These are phyloP conservation scores for Prietella phreatophila DNA, from an alignment of 2,113 vertebrate genomes.

Conservation along the genomic window DNA sequence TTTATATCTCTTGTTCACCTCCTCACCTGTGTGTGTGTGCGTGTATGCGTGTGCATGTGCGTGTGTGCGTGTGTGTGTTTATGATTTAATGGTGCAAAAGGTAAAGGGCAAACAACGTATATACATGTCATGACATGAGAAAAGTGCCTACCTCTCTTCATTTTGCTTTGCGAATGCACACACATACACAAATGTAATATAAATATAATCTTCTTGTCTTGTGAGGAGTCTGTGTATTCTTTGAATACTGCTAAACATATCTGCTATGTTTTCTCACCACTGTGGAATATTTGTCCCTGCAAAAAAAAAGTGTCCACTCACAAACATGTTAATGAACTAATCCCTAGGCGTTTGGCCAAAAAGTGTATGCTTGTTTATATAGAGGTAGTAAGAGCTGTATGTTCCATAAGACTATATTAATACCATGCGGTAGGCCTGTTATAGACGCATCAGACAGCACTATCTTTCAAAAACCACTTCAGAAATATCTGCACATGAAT, in stretches of 20 bases:
- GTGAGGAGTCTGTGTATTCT: no score
- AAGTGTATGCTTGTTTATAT: neutral
- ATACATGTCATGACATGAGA: neutral
- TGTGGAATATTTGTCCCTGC: no score
- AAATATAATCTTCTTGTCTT: no score
- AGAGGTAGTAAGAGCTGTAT: neutral
- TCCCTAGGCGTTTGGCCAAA: neutral
- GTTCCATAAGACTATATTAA: neutral
- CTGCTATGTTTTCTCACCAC: no score
- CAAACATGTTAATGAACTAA: neutral
- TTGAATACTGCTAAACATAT: no score
- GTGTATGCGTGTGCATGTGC: no score
- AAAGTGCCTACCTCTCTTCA: no score
- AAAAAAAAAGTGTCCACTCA: no score
- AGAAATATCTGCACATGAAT: neutral
- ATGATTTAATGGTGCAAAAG: neutral
- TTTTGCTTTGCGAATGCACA: no score
- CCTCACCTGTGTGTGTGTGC: no score
- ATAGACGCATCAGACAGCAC: neutral
- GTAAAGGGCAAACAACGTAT: neutral
- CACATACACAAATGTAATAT: no score
- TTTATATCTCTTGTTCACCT: neutral
- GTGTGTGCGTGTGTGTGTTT: no score
- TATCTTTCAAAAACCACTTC: neutral
- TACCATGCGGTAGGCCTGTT: neutral